Percentiles rank a stretch among this genome's conserved stretches.
phyloP scores from a whole-genome alignment of 2,797 vertebrate species.

The Parauchenoglanis punctatus region DNA sequence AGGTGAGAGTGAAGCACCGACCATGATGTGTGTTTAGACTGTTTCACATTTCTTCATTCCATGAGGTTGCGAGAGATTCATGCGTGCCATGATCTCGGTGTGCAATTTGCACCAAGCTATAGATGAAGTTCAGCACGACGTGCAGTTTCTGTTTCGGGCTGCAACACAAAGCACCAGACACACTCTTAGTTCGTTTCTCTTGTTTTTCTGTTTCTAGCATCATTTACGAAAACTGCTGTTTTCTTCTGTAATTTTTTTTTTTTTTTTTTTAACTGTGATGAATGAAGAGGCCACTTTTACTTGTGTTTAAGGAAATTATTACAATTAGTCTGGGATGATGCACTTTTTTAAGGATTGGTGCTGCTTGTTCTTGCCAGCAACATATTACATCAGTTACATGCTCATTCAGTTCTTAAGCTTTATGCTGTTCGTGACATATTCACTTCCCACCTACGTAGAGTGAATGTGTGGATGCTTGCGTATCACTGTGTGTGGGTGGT shows the following conservation, averaged over 20 bases:
- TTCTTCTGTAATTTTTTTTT: conserved; percentile 68
- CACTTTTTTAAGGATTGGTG: conserved; percentile 76
- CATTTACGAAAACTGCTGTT: background rate
- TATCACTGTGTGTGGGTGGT: conserved; percentile 60
- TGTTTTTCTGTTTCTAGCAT: conserved; percentile 28
- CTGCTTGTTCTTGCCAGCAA: conserved; percentile 77
- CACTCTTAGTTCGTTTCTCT: conserved; percentile 66
- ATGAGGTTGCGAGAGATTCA: conserved; percentile 88
- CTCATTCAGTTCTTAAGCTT: conserved; percentile 61
- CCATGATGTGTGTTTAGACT: conserved; percentile 82
- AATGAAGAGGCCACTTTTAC: conserved; percentile 44
- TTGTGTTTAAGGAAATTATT: conserved; percentile 68
- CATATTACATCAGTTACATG: conserved; percentile 79
- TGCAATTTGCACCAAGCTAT: conserved; percentile 87
- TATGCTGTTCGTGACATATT: conserved; percentile 70
- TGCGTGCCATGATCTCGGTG: conserved; percentile 85
- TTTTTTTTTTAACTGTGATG: conserved; percentile 7
- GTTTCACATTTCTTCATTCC: conserved; percentile 89
- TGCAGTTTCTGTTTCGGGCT: conserved; percentile 85
- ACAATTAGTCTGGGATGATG: conserved; percentile 83
- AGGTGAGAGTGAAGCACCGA: conserved; percentile 84
- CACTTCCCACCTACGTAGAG: conserved; percentile 56
- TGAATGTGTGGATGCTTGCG: conserved; percentile 63
- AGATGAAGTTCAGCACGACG: conserved; percentile 81
- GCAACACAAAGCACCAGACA: conserved; percentile 86